Base-by-base conservation (phyloP, 1,140 invertebrate species). In the Plodia interpunctella region DNA sequence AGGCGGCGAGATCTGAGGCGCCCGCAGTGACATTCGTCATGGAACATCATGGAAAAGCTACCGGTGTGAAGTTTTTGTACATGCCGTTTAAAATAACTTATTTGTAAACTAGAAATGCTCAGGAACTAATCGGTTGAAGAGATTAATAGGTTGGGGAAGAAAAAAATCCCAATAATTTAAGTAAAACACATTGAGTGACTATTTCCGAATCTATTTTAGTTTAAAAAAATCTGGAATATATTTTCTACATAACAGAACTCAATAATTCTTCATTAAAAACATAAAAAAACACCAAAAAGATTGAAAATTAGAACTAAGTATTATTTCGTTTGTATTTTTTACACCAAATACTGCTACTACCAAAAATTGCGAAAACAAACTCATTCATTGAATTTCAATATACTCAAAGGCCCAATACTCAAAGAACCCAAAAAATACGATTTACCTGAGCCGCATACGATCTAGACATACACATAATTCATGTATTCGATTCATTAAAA, bases 31-130 rank as follows among this genome's bases (percentile, higher is more conserved):
- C 68, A 76, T 84, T 75, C 70, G 77, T 83, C 80, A 81, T 71
- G 74, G 73, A 72, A 68, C 75, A 76, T 83, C 80, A 81, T 71
- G 74, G 73, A 72, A 68, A 75, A 65, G 68, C 68, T 74, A 68
- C 66, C 49, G 66, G 20, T 20, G 6, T 13, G 51, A 13, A 15
- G 19, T 53, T 53, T 53, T 53, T 53, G 51, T 53, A 10, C 2
- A 53, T 21, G 9, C 51, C 17, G 17, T 28, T 53, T 53, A 53
- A 53, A 53, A 53, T 53, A 53, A 20, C 51, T 53, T 53, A 20
- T 25, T 53, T 44, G 38, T 44, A 5, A 44, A 44, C 38, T 15
- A 44, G 38, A 44, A 44, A 44, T 44, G 38, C n/a, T 44, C 2
- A 10, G n/a, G n/a, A 44, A 15, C 38, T 44, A 44, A 44, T 44